phyloP scores from a whole-genome alignment of 2,888 invertebrate genomes.

The Timema podura region DNA sequence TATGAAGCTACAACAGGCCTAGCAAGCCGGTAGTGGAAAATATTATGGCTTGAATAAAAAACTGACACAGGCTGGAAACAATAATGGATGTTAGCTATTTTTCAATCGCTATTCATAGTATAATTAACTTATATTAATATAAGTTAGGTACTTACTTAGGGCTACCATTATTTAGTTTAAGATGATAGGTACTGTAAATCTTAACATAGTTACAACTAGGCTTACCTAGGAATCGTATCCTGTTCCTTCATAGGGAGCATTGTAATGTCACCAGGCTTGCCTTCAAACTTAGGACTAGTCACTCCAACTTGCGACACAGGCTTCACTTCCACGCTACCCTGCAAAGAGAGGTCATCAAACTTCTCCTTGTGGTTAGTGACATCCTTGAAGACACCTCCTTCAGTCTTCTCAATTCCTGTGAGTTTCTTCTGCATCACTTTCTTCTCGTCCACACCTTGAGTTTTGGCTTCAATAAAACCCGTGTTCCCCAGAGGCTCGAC shows the following conservation, averaged over 20 bases:
- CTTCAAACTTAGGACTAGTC: slow-evolving; percentile 25
- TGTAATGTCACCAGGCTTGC: slow-evolving; percentile 26
- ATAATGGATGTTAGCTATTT: too few relatives aligned
- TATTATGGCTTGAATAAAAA: too few relatives aligned
- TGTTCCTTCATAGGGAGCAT: slow-evolving; percentile 27
- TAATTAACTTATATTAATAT: too few relatives aligned
- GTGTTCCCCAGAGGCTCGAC: slow-evolving; percentile 35
- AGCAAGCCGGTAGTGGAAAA: too few relatives aligned
- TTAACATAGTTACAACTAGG: too few relatives aligned
- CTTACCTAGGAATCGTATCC: neutral
- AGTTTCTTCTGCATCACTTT: slow-evolving; percentile 35
- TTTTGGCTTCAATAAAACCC: slow-evolving; percentile 33
- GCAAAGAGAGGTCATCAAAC: slow-evolving; percentile 14
- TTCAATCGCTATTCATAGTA: too few relatives aligned
- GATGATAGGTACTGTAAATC: too few relatives aligned
- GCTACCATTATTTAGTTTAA: too few relatives aligned
- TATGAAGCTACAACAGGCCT: too few relatives aligned
- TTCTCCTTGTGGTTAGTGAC: neutral
- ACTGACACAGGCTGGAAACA: too few relatives aligned
- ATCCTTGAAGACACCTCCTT: neutral
- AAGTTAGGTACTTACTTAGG: too few relatives aligned
- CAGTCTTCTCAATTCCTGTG: slow-evolving; percentile 11
- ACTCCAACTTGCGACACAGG: slow-evolving; percentile 29
- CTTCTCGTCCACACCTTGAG: slow-evolving; percentile 35
- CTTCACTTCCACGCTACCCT: slow-evolving; percentile 27